Conservation (phyloP, 2,888 invertebrate genomes). For the Catocala sponsa region DNA sequence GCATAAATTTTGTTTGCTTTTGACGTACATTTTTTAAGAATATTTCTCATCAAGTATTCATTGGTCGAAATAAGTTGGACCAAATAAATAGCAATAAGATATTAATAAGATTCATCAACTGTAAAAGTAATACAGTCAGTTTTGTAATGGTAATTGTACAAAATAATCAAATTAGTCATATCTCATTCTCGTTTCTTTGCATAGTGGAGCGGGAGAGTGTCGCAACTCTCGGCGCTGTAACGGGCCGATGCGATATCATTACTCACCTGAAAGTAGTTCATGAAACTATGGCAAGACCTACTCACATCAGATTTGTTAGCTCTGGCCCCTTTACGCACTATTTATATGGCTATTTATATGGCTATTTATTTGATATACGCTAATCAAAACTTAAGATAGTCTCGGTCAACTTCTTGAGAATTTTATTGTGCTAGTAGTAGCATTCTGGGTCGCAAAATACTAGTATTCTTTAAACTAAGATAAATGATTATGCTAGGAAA, state of each 20-base stretch:
- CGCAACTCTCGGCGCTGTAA: conserved; percentile 68
- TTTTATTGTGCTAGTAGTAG: no score
- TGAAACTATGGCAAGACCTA: conserved; percentile 75
- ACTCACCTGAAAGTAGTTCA: conserved; percentile 76
- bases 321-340: conserved; percentile 44
- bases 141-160: not conserved
- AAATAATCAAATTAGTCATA: conserved; percentile 11
- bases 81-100: no score
- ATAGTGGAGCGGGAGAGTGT: conserved; percentile 53
- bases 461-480: no score
- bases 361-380: conserved; percentile 46
- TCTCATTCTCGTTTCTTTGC: conserved; percentile 44
- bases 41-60: no score
- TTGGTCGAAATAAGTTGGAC: no score
- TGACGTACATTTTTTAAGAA: no score
- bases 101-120: no score
- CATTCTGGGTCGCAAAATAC: no score
- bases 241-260: conserved; percentile 67
- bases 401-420: no score
- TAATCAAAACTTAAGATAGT: conserved; percentile 1
- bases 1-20: no score
- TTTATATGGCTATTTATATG: conserved; percentile 52
- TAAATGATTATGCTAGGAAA: no score
- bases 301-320: conserved; percentile 69
- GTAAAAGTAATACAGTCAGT: no score